phyloP scores from a whole-genome alignment of 2,888 invertebrate species.

The Phymatocera aterrima region DNA sequence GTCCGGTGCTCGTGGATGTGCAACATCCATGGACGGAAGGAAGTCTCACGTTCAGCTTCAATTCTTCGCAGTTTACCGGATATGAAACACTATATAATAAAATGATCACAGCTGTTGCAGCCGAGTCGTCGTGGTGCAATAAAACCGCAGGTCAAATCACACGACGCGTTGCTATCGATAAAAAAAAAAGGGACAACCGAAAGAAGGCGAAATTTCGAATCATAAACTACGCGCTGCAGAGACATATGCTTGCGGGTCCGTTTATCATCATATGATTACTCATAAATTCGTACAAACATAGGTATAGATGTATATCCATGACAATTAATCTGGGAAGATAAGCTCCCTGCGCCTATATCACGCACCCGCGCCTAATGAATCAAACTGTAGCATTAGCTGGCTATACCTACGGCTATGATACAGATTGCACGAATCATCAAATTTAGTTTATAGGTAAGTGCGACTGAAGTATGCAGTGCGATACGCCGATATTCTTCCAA shows the following conservation, averaged over 20 bases:
- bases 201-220: not conserved
- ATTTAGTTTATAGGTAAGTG: no score
- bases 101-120: slow-evolving; percentile 1
- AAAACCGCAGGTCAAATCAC: slow-evolving; percentile 15
- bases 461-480: no score
- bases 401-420: not conserved
- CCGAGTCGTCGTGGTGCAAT: slow-evolving; percentile 12
- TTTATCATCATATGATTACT: slow-evolving; percentile 28
- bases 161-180: slow-evolving; percentile 2
- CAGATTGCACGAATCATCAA: no score
- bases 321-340: slow-evolving; percentile 22
- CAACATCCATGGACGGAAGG: no score
- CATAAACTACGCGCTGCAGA: slow-evolving; percentile 27
- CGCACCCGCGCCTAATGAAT: not conserved
- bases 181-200: not conserved
- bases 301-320: not conserved
- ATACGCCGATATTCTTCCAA: no score
- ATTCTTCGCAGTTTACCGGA: not conserved
- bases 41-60: not conserved
- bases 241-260: not conserved
- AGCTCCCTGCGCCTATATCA: no score
- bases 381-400: not conserved
- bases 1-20: no score
- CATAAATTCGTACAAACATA: slow-evolving; percentile 36
- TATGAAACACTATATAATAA: not conserved